Conservation (phyloP, 1,140 invertebrate species). For the roundworm (Caenorhabditis elegans) region WBcel235 BX284605.5:10921501-10922000, state of each 20-base stretch:
- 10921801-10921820: no score
- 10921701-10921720: background rate
- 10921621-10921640: background rate
- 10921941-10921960: background rate
- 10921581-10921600: background rate
- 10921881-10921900: slow-evolving; percentile 31
- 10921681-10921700: background rate
- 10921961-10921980: background rate
- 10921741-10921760: background rate
- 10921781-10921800: background rate
- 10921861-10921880: slow-evolving; percentile 25
- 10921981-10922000: no score
- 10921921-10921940: slow-evolving; percentile 23
- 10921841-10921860: background rate
- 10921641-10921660: background rate
- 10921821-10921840: background rate
- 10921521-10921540: background rate
- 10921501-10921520: background rate
- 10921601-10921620: background rate
- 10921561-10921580: background rate
- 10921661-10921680: slow-evolving; percentile 4
- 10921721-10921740: background rate
- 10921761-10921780: background rate
- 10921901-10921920: background rate
- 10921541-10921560: background rate